These are phyloP conservation scores for Sminthurides aquaticus DNA, from an alignment of 2,888 invertebrate genomes.

Conservation along the genomic window DNA sequence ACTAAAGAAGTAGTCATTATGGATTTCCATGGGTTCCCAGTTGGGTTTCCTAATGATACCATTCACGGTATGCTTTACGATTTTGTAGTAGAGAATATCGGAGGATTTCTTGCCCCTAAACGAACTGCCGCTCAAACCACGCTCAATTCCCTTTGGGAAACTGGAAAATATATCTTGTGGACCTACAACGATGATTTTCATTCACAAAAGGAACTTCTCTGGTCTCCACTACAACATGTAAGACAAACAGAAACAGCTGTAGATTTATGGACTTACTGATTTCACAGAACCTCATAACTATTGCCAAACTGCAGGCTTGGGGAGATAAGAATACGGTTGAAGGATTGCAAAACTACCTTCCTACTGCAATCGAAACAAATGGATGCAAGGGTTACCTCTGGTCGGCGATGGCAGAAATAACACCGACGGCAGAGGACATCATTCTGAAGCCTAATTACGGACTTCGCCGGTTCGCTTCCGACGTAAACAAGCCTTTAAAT, in stretches of 20 bases:
- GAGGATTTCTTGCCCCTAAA: slow-evolving; percentile 19
- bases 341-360: slow-evolving; percentile 53
- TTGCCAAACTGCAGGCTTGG: slow-evolving; percentile 49
- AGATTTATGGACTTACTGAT: background rate
- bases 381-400: slow-evolving; percentile 31
- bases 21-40: slow-evolving; percentile 74
- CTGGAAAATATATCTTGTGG: slow-evolving; percentile 16
- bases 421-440: slow-evolving; percentile 50
- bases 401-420: slow-evolving; percentile 52
- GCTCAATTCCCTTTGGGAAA: slow-evolving; percentile 25
- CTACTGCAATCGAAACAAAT: slow-evolving; percentile 36
- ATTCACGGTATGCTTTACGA: slow-evolving; percentile 47
- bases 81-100: slow-evolving; percentile 45
- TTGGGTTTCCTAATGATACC: slow-evolving; percentile 53
- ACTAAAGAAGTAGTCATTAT: slow-evolving; percentile 66
- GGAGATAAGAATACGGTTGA: slow-evolving; percentile 56
- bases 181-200: slow-evolving; percentile 23
- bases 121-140: slow-evolving; percentile 9
- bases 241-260: slow-evolving; percentile 4
- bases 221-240: slow-evolving; percentile 27
- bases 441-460: slow-evolving; percentile 49
- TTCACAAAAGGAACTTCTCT: slow-evolving; percentile 15
- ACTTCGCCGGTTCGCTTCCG: slow-evolving; percentile 49
- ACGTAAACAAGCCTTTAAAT: slow-evolving; percentile 57
- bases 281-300: background rate